Base-by-base conservation (phyloP, 1,140 invertebrate genomes). In the Phocides pigmalion region DNA sequence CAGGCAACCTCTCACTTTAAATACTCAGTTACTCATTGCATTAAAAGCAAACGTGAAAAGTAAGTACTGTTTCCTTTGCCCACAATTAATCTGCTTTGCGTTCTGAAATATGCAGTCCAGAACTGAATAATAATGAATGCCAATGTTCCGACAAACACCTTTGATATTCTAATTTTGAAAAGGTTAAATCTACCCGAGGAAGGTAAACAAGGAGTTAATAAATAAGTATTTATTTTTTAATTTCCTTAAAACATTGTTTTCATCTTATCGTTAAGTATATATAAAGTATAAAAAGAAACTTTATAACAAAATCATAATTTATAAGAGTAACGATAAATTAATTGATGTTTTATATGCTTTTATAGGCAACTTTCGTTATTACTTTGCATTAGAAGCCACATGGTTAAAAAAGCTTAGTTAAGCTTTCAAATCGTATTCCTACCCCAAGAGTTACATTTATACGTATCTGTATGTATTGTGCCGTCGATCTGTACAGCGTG, bases 21-120 rank as follows among this genome's bases (percentile, higher is more conserved):
- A 42, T 17, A 4, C 39, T 42, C 15, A 28, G 9, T 44, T 19
- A 19, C 3, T 19, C 4, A 44, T 44, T 11, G 17, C 17, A 46
- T n/a, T 32, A 28, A 4, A 50, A 32, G 9, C 22, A 50, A 12
- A 50, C 8, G 14, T 17, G 22, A 50, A 35, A 15, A 14, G 47
- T n/a, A n/a, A n/a, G n/a, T n/a, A 50, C 16, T 32, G 14, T 32
- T 17, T 51, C 32, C 25, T 6, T 51, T 15, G 17, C 47, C 14
- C 25, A 15, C 19, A 20, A 50, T 50, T 50, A 32, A 50, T 32
- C 20, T 47, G 47, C 22, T 6, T 50, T 49, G 47, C 47, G 28
- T 15, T 50, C 47, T 50, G 22, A 50, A 50, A 50, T 50, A 50
- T 50, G 47, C 47, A 50, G 47, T 16, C 22, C 14, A 22, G 12